Base-by-base conservation (phyloP, 2,113 vertebrate species). In the Urocitellus parryii region DNA sequence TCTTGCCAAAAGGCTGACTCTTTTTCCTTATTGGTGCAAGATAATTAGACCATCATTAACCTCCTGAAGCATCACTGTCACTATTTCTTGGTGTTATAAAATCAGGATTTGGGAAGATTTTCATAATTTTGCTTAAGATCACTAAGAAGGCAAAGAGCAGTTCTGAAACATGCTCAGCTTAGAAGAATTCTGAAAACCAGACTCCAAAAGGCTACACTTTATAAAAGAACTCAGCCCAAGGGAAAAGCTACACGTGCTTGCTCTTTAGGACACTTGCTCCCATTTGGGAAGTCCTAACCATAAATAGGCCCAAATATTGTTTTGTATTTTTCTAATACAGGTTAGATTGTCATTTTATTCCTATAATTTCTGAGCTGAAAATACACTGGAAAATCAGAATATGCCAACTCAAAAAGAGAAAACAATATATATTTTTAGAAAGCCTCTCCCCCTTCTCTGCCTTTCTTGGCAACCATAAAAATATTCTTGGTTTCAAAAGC, bases 21-120 rank as follows among this genome's bases (percentile, higher is more conserved):
- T 94, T 96, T 94, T 92, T 95, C 88, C 94, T 98, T 97, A 97
- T 77, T 98, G 98, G 97, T 97, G 96, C 90, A 98, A 88, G 96
- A 96, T 96, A 98, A 97, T 98, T 95, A 98, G 95, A 95, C 94
- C 96, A 92, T 97, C 97, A 96, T 97, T 96, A 96, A 92, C 97
- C 97, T 98, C 90, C 93, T 58, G 51, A 97, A 98, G 97, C 95
- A 96, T 98, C 89, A 97, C 95, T 89, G 97, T 95, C 96, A 79
- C 88, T 96, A 95, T 95, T 97, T 97, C 97, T 96, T 95, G 93
- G 93, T 63, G 95, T 68, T 91, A 93, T 95, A 96, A 96, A 98
- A 90, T n/a, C 94, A 94, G 92, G 73, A 56, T 91, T 97, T 96
- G 88, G 96, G 87, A 51, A 92, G 88, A 96, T 97, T 94, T 97